phyloP scores from a whole-genome alignment of 2,888 invertebrate species.

The Ennomos quercinarius region DNA sequence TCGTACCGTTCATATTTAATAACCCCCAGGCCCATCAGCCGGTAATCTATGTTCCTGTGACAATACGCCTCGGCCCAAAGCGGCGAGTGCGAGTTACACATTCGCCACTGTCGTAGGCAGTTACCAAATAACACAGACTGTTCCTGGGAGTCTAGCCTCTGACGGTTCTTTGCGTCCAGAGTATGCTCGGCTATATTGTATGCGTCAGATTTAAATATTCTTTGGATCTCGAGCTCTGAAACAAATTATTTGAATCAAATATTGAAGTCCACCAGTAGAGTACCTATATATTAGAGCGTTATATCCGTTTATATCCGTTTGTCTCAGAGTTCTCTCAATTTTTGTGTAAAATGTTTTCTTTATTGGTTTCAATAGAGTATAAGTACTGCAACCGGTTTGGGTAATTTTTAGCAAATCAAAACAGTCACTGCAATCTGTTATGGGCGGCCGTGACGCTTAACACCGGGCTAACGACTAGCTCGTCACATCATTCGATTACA shows the following conservation, averaged over 20 bases:
- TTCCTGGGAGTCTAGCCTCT: constrained; percentile 40
- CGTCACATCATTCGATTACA: no score
- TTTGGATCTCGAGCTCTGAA: constrained; percentile 83
- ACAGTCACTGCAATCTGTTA: no score
- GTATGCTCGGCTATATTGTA: constrained; percentile 78
- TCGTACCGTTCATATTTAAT: constrained; percentile 51
- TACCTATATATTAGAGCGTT: no score
- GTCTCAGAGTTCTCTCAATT: no score
- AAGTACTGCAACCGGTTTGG: no score
- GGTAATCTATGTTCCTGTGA: constrained; percentile 72
- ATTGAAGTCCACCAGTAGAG: no score
- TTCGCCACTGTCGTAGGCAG: constrained; percentile 65
- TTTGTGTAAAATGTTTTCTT: no score
- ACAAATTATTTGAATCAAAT: constrained; percentile 2
- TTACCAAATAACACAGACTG: constrained; percentile 66
- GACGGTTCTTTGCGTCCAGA: constrained; percentile 35
- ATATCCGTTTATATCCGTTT: no score
- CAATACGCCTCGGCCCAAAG: constrained; percentile 76
- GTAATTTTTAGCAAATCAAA: no score
- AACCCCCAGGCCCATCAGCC: constrained; percentile 78
- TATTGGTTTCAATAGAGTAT: no score
- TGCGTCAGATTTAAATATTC: constrained; percentile 79
- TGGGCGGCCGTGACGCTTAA: no score
- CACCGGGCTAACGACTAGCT: no score
- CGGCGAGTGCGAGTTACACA: constrained; percentile 79